These are phyloP conservation scores for Musca domestica DNA, from an alignment of 1,140 invertebrate species.

Conservation along the genomic window DNA sequence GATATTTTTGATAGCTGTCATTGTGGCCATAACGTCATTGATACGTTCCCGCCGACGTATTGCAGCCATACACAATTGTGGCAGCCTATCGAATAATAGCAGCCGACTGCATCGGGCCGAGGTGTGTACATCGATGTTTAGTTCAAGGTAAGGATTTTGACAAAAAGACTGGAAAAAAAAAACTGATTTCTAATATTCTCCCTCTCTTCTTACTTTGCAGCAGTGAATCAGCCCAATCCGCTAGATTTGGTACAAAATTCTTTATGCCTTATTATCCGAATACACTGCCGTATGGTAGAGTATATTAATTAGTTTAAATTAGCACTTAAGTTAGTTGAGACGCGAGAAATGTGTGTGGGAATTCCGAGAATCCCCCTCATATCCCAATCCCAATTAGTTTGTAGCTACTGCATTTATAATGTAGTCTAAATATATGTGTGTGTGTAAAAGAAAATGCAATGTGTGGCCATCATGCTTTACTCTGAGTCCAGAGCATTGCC, in stretches of 20 bases:
- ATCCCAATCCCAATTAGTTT: too few relatives aligned
- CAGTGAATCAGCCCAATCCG: conserved; percentile 49
- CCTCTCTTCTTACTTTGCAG: conserved; percentile 26
- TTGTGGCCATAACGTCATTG: conserved; percentile 65
- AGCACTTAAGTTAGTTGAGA: too few relatives aligned
- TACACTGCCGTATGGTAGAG: conserved; percentile 49
- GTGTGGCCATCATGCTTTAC: too few relatives aligned
- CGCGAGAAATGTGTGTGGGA: too few relatives aligned
- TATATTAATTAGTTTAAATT: conserved; percentile 34
- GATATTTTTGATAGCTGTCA: conserved; percentile 65
- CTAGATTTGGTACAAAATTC: conserved; percentile 48
- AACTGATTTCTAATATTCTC: not conserved
- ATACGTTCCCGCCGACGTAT: conserved; percentile 58
- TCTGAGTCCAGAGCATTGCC: too few relatives aligned
- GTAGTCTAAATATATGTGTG: too few relatives aligned
- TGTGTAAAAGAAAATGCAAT: too few relatives aligned
- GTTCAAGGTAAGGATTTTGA: conserved; percentile 35
- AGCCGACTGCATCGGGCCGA: conserved; percentile 42
- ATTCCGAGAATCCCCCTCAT: too few relatives aligned
- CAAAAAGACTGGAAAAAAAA: not conserved
- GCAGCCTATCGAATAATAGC: conserved; percentile 33
- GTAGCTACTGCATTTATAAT: too few relatives aligned
- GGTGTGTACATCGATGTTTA: conserved; percentile 51
- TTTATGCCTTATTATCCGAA: conserved; percentile 52
- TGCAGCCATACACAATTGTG: conserved; percentile 27